Evolutionary conservation across 2,113 vertebrate genomes (phyloP).

Genomic region (Eclectus roratus): DNA sequence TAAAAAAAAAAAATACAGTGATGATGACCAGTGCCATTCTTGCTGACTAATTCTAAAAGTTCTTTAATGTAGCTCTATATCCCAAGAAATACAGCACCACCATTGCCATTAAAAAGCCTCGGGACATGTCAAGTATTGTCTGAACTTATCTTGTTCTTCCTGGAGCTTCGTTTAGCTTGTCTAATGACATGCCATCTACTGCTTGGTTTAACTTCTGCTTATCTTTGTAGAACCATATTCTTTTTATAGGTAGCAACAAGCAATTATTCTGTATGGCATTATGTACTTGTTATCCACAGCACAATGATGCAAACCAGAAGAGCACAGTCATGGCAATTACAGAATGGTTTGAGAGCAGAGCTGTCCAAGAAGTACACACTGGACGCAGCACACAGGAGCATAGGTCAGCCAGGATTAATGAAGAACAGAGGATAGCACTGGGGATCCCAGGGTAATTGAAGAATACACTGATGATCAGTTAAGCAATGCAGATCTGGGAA

Average conservation of each 20-base stretch:
- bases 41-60: background rate
- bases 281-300: rapidly evolving
- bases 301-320: rapidly evolving
- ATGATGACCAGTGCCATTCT: background rate
- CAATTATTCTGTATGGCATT: background rate
- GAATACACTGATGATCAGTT: background rate
- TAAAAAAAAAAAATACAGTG: background rate
- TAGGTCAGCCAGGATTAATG: background rate
- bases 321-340: background rate
- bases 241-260: background rate
- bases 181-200: background rate
- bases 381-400: background rate
- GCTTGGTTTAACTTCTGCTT: background rate
- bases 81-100: background rate
- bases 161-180: background rate
- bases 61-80: background rate
- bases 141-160: background rate
- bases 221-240: background rate
- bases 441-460: background rate
- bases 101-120: background rate
- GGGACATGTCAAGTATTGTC: background rate
- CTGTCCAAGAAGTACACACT: background rate
- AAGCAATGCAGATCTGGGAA: background rate
- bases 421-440: background rate
- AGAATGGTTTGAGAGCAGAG: background rate